Evolutionary conservation across 2,888 invertebrate genomes (phyloP).

Genomic region (Lepidocyrtoides sp.): DNA sequence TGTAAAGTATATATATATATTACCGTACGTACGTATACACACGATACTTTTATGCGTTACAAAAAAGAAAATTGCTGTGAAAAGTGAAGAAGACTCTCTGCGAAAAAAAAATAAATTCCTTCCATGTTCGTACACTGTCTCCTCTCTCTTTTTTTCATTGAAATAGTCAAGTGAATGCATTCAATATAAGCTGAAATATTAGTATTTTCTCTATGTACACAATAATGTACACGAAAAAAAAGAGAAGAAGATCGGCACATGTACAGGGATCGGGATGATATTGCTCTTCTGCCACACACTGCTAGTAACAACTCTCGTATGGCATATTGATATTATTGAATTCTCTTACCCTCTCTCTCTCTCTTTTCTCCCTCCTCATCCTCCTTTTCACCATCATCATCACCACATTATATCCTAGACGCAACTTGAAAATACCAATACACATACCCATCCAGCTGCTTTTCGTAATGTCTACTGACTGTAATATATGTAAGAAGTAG

Average conservation of each 20-base stretch:
- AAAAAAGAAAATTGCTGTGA: background rate
- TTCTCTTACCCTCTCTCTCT: background rate
- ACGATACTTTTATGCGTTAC: background rate
- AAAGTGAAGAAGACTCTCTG: too few relatives aligned
- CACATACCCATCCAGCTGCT: background rate
- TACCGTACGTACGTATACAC: too few relatives aligned
- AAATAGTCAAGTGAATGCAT: conserved; percentile 16
- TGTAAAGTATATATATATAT: background rate
- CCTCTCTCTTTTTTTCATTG: background rate
- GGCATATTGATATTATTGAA: conserved; percentile 46
- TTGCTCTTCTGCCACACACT: background rate
- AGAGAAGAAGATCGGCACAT: too few relatives aligned
- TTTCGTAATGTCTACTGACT: background rate
- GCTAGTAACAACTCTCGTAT: background rate
- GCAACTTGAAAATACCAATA: conserved; percentile 20
- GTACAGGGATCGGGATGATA: too few relatives aligned
- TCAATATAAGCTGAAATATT: conserved; percentile 38
- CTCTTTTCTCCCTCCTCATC: background rate
- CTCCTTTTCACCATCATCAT: conserved; percentile 10
- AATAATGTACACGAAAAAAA: background rate
- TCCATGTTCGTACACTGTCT: background rate
- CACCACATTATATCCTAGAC: conserved; percentile 2
- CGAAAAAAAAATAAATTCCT: background rate
- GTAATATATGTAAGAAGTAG: conserved; percentile 20
- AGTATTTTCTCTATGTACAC: conserved; percentile 8